phyloP scores from a whole-genome alignment of 2,797 vertebrate species.

The Tenualosa ilisha region DNA sequence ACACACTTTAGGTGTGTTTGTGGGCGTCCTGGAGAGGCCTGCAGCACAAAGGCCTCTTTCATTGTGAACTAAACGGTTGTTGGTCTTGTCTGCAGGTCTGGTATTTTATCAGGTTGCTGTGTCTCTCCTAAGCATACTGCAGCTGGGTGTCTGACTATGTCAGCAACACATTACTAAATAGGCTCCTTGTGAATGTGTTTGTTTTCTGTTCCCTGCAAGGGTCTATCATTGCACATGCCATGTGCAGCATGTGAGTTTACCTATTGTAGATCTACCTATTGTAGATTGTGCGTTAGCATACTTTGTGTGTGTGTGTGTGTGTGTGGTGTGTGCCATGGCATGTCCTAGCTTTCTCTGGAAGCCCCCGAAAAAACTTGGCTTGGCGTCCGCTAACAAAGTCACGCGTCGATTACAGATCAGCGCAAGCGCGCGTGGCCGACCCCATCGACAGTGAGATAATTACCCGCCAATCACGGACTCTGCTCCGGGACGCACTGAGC shows the following conservation, averaged over 20 bases:
- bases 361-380: not conserved
- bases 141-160: not conserved
- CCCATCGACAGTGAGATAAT: constrained; percentile 48
- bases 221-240: not conserved
- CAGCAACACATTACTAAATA: not conserved
- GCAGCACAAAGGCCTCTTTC: not conserved
- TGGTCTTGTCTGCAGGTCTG: not conserved
- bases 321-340: not conserved
- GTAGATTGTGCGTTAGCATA: not conserved
- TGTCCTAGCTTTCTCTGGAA: not conserved
- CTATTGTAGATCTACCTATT: not conserved
- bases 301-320: not conserved
- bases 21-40: not conserved
- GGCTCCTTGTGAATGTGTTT: not conserved
- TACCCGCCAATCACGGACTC: constrained; percentile 43
- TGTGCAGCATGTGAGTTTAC: not conserved
- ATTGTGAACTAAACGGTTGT: not conserved
- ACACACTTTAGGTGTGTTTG: not conserved
- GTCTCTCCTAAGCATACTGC: not conserved
- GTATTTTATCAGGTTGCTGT: not conserved
- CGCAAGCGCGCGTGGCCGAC: constrained; percentile 20
- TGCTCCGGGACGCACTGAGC: not conserved
- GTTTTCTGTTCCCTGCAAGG: not conserved
- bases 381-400: constrained; percentile 33
- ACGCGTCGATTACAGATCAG: constrained; percentile 37